These are phyloP conservation scores for Copsychus sechellarum DNA, from an alignment of 2,113 vertebrate species.

Conservation along the genomic window DNA sequence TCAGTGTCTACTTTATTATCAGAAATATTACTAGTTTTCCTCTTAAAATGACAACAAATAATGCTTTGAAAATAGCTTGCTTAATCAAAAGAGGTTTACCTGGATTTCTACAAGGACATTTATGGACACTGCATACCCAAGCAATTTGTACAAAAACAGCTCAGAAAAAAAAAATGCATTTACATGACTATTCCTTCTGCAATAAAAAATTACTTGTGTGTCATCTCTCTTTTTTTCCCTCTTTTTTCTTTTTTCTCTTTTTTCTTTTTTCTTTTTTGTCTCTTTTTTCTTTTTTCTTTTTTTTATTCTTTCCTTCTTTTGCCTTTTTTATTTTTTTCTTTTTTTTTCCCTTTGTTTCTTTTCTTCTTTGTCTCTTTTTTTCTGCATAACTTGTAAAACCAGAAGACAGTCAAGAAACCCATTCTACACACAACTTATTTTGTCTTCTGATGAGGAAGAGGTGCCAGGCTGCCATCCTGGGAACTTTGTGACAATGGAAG, in stretches of 20 bases:
- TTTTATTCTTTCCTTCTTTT: not conserved
- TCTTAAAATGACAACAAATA: not conserved
- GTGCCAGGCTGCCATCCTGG: not conserved
- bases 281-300: too few relatives aligned
- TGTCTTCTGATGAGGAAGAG: not conserved
- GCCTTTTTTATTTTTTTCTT: not conserved
- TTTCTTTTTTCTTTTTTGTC: too few relatives aligned
- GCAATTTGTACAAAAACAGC: not conserved
- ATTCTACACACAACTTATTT: not conserved
- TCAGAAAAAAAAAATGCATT: not conserved
- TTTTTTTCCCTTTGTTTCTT: rapidly evolving
- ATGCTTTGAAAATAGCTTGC: not conserved
- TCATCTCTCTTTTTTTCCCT: rapidly evolving
- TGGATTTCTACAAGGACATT: not conserved
- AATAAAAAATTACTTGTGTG: not conserved
- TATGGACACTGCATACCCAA: not conserved
- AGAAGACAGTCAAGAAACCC: not conserved
- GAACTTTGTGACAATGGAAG: rapidly evolving
- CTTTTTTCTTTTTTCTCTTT: too few relatives aligned
- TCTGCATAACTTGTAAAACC: not conserved
- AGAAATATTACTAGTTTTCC: not conserved
- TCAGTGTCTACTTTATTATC: not conserved
- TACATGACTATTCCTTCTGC: not conserved
- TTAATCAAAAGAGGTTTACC: not conserved
- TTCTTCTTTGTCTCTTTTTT: too few relatives aligned